Evolutionary conservation across 1,140 invertebrate species (phyloP), one percentile per base, ranked within the genome.

Genomic region (Latrodectus geometricus): DNA sequence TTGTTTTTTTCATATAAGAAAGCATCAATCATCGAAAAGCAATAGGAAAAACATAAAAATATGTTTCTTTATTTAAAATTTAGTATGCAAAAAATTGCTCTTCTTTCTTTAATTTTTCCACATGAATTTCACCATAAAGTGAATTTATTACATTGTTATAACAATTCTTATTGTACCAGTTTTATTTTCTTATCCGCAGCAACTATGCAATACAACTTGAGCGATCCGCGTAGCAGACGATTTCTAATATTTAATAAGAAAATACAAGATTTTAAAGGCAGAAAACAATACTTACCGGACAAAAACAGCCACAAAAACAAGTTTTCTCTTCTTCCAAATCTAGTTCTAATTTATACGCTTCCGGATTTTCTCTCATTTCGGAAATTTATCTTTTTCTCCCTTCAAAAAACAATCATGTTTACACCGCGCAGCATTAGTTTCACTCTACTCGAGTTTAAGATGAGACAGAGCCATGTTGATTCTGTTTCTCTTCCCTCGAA

Each of bases 401-500:
- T 50, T 21, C 21, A 56, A 11, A 73, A 72, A 61, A 11, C 20
- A 17, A 11, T 14, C 80, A 74, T 83, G 70, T 83, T 83, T 74
- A 74, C 80, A 56, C 20, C 23, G 14, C n/a, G 56, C 54, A 21
- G n/a, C 23, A 17, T 23, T 76, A 20, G 9, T 56, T 76, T 84
- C 35, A 56, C 52, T 50, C 72, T 68, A 23, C 50, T 11, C 20
- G 56, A 68, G 20, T 52, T 56, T 35, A 61, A 61, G 82, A 84
- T 84, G 72, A 76, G 73, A 68, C 48, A 84, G 73, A 84, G 80
- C 82, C 73, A 84, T 84, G 82, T 76, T 84, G 82, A 84, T 84
- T 84, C 74, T 12, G n/a, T 84, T 84, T 84, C 17, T 69, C 69
- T 61, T 17, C 54, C 76, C 82, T 52, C 69, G 70, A 69, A 74